Base-by-base conservation (phyloP, 2,888 invertebrate species). In the Drosophila kambysellisi region DNA sequence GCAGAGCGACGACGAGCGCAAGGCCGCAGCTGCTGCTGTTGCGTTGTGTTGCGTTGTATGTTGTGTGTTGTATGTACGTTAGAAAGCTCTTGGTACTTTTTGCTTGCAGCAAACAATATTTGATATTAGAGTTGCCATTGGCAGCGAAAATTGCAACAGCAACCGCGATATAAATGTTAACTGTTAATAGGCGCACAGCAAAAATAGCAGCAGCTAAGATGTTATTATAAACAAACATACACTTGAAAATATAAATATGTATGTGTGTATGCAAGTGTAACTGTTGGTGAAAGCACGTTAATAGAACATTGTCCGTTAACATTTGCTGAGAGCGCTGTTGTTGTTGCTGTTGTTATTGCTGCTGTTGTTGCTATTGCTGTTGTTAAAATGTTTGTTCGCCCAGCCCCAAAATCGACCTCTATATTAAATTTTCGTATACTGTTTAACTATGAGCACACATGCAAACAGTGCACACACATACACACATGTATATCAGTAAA, bases 291-390 rank as follows among this genome's bases (percentile, higher is more conserved):
- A 76, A 78, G 74, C 79, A 77, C 73, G 65, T 73, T 58, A 70
- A 66, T 79, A 82, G 73, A 82, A 77, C 73, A 74, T 74, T 64
- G 73, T 70, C 63, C 71, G 77, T 76, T 79, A 82, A 74, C 74
- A 76, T 69, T 64, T 54, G 70, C 62, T 64, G 57, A 56, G 63
- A 61, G 54, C 63, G 33, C 15, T 63, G 43, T 37, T 35, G 11
- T 12, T 52, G 12, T 35, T 53, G 52, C 43, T 51, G 41, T n/a
- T 50, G 15, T 50, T 53, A 17, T 46, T 57, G 39, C 33, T 67
- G 66, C 54, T 64, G 46, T 43, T 67, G 70, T 58, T 64, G 66
- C 37, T 32, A n/a, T 30, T 51, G 50, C 43, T 74, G 69, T 54
- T 67, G 63, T 29, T 70, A 48, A 29, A 54, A 60, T 76, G 53